Base-by-base conservation (phyloP, 2,113 vertebrate genomes). In the Carettochelys insculpta region DNA sequence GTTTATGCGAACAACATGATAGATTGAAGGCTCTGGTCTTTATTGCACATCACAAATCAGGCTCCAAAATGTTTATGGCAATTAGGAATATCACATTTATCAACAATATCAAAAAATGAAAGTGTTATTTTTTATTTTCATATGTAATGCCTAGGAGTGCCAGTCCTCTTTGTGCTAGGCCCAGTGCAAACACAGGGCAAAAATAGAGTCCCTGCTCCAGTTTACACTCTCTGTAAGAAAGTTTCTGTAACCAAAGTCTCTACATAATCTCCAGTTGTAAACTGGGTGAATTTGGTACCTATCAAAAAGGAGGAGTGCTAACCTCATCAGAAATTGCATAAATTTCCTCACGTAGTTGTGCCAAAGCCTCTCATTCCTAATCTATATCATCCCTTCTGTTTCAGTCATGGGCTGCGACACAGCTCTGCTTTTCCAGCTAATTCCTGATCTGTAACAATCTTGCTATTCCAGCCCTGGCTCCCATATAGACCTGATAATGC, bases 1-100 rank as follows among this genome's bases (percentile, higher is more conserved):
- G 88, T 94, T 92, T 87, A 91, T 93, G 86, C 77, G 78, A 73
- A 73, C 41, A 86, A 94, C 92, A 86, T 89, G 61, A 78, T 86
- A 71, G 90, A 87, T 14, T 31, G 53, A 90, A 78, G 58, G 82
- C 79, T 86, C 77, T 71, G 71, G n/a, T n/a, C 65, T 89, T 89
- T 52, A 2, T 84, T 95, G 88, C 41, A 83, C 86, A 90, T 80
- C 68, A 83, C 90, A 87, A 82, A 86, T 61, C 73, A 47, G 61
- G 77, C 79, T 92, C 83, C 79, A 79, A 94, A 77, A 92, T 45
- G 10, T 24, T 61, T 65, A 90, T 81, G n/a, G 82, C 41, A 94
- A 51, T 24, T 80, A 3, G 27, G 19, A 25, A 80, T 68, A 13
- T 68, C 58, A 75, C 13, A 54, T 81, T n/a, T 87, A 47, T 38